Evolutionary conservation across 92 coral and sea anemone species (phyloP).

Genomic region (Meandrina meandrites): DNA sequence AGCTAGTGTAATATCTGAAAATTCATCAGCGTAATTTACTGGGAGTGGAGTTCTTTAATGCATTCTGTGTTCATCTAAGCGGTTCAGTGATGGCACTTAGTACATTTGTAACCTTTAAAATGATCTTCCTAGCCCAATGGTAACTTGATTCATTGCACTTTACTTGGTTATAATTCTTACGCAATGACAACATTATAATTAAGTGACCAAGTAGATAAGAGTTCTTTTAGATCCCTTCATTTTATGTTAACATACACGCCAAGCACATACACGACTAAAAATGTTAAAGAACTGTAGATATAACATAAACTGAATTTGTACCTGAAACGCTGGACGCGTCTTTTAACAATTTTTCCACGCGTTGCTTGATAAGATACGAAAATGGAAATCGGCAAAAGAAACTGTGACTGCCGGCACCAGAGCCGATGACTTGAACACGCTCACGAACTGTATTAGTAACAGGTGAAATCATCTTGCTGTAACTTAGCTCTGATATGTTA

Average conservation of each 20-base stretch:
- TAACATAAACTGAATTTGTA: slow-evolving; percentile 10
- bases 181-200: too few relatives aligned
- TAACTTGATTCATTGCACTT: not conserved
- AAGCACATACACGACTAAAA: too few relatives aligned
- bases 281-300: not conserved
- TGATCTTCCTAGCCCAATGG: too few relatives aligned
- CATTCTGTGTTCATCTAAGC: too few relatives aligned
- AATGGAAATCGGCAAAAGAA: slow-evolving; percentile 74
- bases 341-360: slow-evolving; percentile 47
- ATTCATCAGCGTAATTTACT: too few relatives aligned
- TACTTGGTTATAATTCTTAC: not conserved
- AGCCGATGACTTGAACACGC: slow-evolving; percentile 65
- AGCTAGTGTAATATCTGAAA: too few relatives aligned
- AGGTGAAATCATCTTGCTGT: slow-evolving; percentile 65
- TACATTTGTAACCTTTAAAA: too few relatives aligned
- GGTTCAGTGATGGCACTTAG: too few relatives aligned
- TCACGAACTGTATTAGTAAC: slow-evolving; percentile 57
- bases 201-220: too few relatives aligned
- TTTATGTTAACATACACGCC: too few relatives aligned
- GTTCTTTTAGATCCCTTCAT: too few relatives aligned
- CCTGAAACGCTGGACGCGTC: slow-evolving; percentile 52
- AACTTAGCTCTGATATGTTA: slow-evolving; percentile 44
- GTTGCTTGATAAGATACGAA: slow-evolving; percentile 71
- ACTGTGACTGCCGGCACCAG: slow-evolving; percentile 71
- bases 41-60: too few relatives aligned